Evolutionary conservation across 2,888 invertebrate genomes (phyloP), one percentile per base, ranked within the genome.

Genomic region (Andricus curvator): DNA sequence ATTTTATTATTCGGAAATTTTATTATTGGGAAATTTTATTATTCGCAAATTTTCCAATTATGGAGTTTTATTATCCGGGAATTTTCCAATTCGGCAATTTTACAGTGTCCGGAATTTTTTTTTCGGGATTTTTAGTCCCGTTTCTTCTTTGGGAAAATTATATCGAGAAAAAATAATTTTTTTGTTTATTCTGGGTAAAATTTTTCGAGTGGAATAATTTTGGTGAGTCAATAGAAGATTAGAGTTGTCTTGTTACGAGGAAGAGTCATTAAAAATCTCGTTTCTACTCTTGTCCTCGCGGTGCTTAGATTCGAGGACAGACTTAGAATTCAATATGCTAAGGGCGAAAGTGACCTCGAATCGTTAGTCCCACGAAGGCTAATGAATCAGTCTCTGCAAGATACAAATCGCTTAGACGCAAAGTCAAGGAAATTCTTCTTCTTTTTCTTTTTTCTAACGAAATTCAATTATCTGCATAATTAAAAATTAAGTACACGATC

Each of bases 341-440:
- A 80, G 81, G 82, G 78, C 78, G 81, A 76, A 56, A 77, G 65
- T 76, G 78, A 74, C 79, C 79, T 80, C 78, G 78, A 81, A 80
- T 79, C 76, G 74, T 79, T 79, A 48, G 65, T n/a, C 37, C 8
- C 41, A 37, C 70, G 74, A 80, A 83, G 81, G 77, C 60, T 78
- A 78, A 81, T 79, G 74, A 78, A 17, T 78, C 74, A 78, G 67
- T 64, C 76, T 41, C 3, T 17, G 15, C 41, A 60, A 60, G 77
- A 76, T 68, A 68, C 68, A 9, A 48, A 48, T 48, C 48, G 17
- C 9, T 70, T 29, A 70, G 29, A 70, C 51, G 70, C 44, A 41
- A 48, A 70, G 29, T 70, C 48, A 22, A 48, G 70, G 70, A 70
- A 44, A 70, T 70, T 3, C 9, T 29, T 4, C 8, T 22, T 68